Conservation (phyloP, 2,888 invertebrate genomes). For the Drosophila affinis region DNA sequence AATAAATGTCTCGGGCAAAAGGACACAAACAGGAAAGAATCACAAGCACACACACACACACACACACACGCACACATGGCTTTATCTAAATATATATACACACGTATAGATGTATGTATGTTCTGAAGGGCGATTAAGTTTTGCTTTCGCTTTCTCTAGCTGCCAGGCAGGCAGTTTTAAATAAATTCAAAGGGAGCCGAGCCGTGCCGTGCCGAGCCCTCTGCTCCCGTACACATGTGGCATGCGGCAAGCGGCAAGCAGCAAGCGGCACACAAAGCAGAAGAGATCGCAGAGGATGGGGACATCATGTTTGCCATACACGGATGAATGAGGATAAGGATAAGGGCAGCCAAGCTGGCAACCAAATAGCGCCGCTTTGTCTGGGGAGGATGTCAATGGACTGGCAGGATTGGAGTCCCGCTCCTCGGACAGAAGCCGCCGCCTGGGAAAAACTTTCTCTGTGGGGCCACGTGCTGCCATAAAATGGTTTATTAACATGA, state of each 20-base stretch:
- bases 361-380: constrained; percentile 62
- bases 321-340: constrained; percentile 29
- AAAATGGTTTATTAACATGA: constrained; percentile 73
- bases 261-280: not conserved
- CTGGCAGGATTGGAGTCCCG: constrained; percentile 20
- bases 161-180: constrained; percentile 41
- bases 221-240: constrained; percentile 6
- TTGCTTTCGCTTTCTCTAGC: constrained; percentile 24
- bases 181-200: constrained; percentile 43
- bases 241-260: not conserved
- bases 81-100: constrained; percentile 22
- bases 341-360: constrained; percentile 14
- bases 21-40: constrained; percentile 29
- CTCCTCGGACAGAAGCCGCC: constrained; percentile 7
- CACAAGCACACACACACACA: constrained; percentile 5
- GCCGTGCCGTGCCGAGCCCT: constrained; percentile 1
- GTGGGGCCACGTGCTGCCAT: constrained; percentile 59
- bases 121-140: constrained; percentile 38
- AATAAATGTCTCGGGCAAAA: constrained; percentile 63
- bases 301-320: constrained; percentile 39
- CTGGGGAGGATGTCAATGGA: constrained; percentile 60
- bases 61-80: constrained; percentile 15
- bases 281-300: not conserved
- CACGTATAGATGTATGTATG: constrained; percentile 5
- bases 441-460: constrained; percentile 37